phyloP scores from a whole-genome alignment of 2,113 vertebrate species.

The Philantomba maxwellii region DNA sequence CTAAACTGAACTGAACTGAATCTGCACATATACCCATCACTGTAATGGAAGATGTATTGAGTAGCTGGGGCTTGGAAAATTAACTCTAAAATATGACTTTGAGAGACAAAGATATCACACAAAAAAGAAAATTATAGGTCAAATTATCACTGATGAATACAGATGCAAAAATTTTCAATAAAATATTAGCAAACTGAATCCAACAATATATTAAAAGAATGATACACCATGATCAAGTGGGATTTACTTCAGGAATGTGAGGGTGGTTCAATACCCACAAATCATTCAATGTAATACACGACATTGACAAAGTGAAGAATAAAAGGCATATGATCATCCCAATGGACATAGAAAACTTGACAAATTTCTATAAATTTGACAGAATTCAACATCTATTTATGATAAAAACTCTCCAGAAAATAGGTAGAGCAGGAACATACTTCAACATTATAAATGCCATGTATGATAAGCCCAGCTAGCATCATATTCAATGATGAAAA shows the following conservation, averaged over 20 bases:
- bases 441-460: neutral
- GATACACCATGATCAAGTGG: neutral
- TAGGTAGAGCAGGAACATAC: neutral
- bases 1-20: neutral
- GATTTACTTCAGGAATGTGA: neutral
- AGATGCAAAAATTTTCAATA: neutral
- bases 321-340: neutral
- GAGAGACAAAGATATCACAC: neutral
- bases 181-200: neutral
- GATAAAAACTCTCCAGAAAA: neutral
- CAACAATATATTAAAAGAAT: neutral
- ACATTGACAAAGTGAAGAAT: neutral
- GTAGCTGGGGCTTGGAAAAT: neutral
- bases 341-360: neutral
- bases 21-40: neutral
- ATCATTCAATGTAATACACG: neutral
- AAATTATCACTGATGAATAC: neutral
- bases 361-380: neutral
- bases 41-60: neutral
- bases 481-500: neutral
- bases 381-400: neutral
- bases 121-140: neutral
- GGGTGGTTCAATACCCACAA: neutral
- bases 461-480: neutral
- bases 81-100: neutral